Conservation (phyloP, 2,888 invertebrate genomes). For the Invenusta paracnida region DNA sequence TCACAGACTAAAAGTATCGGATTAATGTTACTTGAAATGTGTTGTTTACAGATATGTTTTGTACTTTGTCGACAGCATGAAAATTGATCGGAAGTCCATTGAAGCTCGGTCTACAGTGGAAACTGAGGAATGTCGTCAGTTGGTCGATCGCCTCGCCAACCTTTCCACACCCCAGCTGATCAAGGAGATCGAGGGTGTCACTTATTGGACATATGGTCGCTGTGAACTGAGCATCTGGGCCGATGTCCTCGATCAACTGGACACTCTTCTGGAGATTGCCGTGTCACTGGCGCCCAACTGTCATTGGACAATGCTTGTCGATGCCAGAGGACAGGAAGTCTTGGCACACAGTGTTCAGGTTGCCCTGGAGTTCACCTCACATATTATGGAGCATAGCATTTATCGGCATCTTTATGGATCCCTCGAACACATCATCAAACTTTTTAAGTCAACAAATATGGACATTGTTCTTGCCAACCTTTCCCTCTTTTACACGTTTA, state of each 20-base stretch:
- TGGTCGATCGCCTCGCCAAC: conserved; percentile 71
- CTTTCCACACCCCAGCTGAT: conserved; percentile 67
- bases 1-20: too few species aligned
- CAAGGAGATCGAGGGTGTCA: conserved; percentile 69
- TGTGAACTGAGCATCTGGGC: conserved; percentile 82
- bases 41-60: too few species aligned
- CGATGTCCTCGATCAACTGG: conserved; percentile 71
- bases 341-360: conserved; percentile 46
- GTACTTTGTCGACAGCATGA: too few species aligned
- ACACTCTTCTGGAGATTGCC: conserved; percentile 70
- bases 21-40: too few species aligned
- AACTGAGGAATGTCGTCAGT: conserved; percentile 68
- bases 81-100: background rate
- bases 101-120: background rate
- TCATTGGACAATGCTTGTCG: conserved; percentile 71
- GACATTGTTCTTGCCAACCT: conserved; percentile 76
- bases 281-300: background rate
- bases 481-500: conserved; percentile 77
- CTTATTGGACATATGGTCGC: conserved; percentile 78
- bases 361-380: conserved; percentile 71
- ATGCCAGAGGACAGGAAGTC: conserved; percentile 66
- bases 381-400: conserved; percentile 79
- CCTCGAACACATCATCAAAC: conserved; percentile 74
- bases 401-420: conserved; percentile 81
- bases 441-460: conserved; percentile 67